Evolutionary conservation across 2,113 vertebrate species (phyloP).

Genomic region (Polypterus bichir): DNA sequence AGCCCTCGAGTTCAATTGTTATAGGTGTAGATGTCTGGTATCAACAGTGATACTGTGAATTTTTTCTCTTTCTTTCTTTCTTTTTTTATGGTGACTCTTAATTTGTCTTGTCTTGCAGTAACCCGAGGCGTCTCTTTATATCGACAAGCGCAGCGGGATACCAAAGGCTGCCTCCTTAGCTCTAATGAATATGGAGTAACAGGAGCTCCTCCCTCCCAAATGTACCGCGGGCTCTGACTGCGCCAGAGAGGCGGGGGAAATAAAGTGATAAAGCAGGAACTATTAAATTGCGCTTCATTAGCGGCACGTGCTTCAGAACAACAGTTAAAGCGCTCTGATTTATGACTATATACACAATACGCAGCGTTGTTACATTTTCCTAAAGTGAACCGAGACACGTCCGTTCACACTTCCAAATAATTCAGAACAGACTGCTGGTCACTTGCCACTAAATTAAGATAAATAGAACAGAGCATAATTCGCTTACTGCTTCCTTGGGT

Average conservation of each 20-base stretch:
- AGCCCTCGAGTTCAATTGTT: slow-evolving; percentile 26
- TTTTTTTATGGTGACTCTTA: slow-evolving; percentile 41
- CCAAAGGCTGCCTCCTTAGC: slow-evolving; percentile 54
- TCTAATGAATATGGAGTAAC: slow-evolving; percentile 64
- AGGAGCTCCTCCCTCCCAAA: slow-evolving; percentile 61
- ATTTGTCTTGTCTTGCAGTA: slow-evolving; percentile 58
- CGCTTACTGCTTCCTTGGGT: too few relatives aligned
- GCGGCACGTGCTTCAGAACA: slow-evolving; percentile 20
- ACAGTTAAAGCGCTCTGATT: not conserved
- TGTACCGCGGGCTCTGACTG: too few relatives aligned
- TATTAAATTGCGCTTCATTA: slow-evolving; percentile 29
- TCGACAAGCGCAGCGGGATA: slow-evolving; percentile 52
- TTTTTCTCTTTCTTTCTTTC: not conserved
- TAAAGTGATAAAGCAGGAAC: slow-evolving; percentile 19
- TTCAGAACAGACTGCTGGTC: not conserved
- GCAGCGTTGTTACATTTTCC: too few relatives aligned
- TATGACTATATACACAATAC: slow-evolving; percentile 2
- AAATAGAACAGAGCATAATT: not conserved
- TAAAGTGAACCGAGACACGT: not conserved
- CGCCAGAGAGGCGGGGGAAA: too few relatives aligned
- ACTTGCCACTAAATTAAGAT: not conserved
- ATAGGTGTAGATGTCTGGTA: slow-evolving; percentile 1
- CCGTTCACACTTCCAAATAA: not conserved
- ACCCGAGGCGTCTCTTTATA: slow-evolving; percentile 71
- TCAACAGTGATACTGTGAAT: slow-evolving; percentile 11